Evolutionary conservation across 1,140 invertebrate genomes (phyloP).

Genomic region (Whitmania pigra): DNA sequence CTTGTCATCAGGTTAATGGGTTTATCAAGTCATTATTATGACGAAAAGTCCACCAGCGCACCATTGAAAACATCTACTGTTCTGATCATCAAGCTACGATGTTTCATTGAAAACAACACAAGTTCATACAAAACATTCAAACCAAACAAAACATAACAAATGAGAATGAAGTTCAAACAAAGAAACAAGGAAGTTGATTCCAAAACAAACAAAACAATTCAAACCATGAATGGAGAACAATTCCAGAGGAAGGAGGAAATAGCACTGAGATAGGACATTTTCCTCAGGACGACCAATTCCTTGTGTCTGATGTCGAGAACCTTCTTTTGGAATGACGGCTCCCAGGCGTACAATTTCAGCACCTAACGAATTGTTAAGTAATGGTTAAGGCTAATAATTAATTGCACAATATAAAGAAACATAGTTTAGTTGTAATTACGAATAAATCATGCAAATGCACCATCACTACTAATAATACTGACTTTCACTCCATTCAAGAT

Average conservation of each 20-base stretch:
- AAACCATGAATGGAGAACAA: constrained; percentile 23
- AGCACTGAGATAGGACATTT: constrained; percentile 38
- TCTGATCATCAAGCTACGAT: no score
- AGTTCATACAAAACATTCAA: no score
- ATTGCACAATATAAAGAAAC: no score
- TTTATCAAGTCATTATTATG: no score
- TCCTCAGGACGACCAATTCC: constrained; percentile 41
- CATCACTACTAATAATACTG: no score
- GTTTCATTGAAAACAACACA: no score
- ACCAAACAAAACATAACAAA: no score
- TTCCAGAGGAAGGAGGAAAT: constrained; percentile 77
- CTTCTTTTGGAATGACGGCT: constrained; percentile 37
- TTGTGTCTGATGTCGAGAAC: constrained; percentile 32
- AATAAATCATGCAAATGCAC: neutral
- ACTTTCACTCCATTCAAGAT: constrained; percentile 39
- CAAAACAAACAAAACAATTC: neutral
- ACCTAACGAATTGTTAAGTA: constrained; percentile 21
- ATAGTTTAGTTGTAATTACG: no score
- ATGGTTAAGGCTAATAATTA: no score
- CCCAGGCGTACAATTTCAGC: constrained; percentile 33
- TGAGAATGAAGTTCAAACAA: neutral
- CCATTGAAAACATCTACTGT: no score
- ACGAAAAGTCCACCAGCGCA: no score
- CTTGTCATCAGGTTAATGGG: no score
- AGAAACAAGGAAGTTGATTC: neutral